These are phyloP conservation scores for Eurytoma adleriae DNA, from an alignment of 2,888 invertebrate genomes.

Conservation along the genomic window DNA sequence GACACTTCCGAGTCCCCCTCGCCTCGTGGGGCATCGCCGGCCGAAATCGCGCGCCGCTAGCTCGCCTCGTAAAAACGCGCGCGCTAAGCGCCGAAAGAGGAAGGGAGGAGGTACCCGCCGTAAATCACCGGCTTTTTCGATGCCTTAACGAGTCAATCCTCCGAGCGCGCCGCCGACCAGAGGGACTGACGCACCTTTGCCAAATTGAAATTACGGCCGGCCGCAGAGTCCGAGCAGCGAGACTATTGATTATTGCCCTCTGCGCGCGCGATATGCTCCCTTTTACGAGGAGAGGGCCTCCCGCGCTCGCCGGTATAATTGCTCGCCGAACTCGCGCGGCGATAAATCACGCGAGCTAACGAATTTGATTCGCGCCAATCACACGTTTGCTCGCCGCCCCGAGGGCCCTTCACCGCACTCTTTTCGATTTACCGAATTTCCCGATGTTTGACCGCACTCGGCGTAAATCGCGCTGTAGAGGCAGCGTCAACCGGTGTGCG, in stretches of 20 bases:
- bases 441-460: too few species aligned
- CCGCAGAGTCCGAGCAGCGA: slow-evolving; percentile 1
- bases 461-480: not conserved
- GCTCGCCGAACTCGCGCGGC: not conserved
- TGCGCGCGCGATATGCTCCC: not conserved
- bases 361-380: too few species aligned
- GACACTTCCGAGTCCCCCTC: slow-evolving; percentile 46
- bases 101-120: not conserved
- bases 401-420: too few species aligned
- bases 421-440: too few species aligned
- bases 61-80: slow-evolving; percentile 36
- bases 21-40: slow-evolving; percentile 10
- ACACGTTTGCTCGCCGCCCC: too few species aligned
- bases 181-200: slow-evolving; percentile 36
- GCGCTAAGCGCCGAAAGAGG: not conserved
- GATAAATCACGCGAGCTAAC: not conserved
- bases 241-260: slow-evolving; percentile 33
- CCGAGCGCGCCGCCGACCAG: slow-evolving; percentile 1
- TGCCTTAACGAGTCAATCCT: slow-evolving; percentile 53
- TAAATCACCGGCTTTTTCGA: slow-evolving; percentile 51
- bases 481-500: too few species aligned
- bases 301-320: slow-evolving; percentile 9
- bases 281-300: slow-evolving; percentile 9
- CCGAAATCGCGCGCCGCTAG: slow-evolving; percentile 37
- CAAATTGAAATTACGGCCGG: slow-evolving; percentile 45